phyloP scores from a whole-genome alignment of 2,888 invertebrate genomes.

The Quadroppia sp. region DNA sequence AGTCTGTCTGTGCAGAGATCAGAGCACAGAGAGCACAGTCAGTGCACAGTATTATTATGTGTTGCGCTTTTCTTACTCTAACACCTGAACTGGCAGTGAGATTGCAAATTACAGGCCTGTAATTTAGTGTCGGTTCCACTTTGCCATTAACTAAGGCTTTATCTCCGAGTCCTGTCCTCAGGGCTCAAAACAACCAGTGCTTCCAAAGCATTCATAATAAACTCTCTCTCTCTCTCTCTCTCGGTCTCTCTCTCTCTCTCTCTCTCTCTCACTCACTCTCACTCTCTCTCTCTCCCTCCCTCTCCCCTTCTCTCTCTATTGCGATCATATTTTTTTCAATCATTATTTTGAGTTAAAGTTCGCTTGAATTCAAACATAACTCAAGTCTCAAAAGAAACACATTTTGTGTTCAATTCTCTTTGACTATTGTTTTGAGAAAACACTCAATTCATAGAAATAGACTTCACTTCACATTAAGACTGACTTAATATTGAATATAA shows the following conservation, averaged over 20 bases:
- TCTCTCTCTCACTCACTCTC: not conserved
- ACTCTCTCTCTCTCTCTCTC: not conserved
- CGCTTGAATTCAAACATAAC: not conserved
- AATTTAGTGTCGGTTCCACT: slow-evolving; percentile 32
- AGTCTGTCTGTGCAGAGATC: not conserved
- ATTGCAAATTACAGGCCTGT: slow-evolving; percentile 25
- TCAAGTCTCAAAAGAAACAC: not conserved
- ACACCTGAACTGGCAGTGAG: slow-evolving; percentile 28
- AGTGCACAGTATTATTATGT: slow-evolving; percentile 19
- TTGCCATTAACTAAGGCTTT: slow-evolving; percentile 25
- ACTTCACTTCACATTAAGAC: not conserved
- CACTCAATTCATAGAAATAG: not conserved
- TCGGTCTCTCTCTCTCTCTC: not conserved
- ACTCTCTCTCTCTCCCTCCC: not conserved
- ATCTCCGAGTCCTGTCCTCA: not conserved
- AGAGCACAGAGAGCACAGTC: not conserved
- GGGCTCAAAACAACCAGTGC: slow-evolving; percentile 21
- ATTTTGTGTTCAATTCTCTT: not conserved
- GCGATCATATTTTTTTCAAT: not conserved
- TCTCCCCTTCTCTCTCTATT: not conserved
- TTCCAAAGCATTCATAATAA: not conserved
- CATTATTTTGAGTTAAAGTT: not conserved
- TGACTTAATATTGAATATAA: not conserved
- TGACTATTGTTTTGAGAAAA: not conserved
- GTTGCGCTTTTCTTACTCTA: not conserved